These are phyloP conservation scores for Gopherus evgoodei DNA, from an alignment of 2,113 vertebrate genomes.

Conservation along the genomic window DNA sequence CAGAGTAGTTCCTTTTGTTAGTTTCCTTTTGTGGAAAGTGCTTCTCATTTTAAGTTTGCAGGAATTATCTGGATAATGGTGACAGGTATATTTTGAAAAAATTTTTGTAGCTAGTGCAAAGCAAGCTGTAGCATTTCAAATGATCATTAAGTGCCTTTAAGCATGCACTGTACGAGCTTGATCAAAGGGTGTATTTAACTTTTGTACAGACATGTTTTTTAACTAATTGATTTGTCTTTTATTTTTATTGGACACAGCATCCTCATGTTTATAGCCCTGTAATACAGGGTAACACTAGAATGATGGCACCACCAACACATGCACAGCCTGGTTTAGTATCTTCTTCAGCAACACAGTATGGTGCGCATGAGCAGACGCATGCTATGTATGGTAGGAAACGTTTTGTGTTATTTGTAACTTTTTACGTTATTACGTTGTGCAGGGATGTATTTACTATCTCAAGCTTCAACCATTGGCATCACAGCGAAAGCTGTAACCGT, in stretches of 20 bases:
- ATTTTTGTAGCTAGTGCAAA: neutral
- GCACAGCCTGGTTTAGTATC: slow-evolving; percentile 93
- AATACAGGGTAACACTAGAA: slow-evolving; percentile 92
- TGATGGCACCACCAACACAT: slow-evolving; percentile 94
- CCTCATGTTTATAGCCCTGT: slow-evolving; percentile 97
- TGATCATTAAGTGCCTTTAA: neutral
- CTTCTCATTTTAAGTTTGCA: neutral
- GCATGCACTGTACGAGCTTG: fast-evolving
- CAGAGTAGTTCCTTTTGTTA: neutral
- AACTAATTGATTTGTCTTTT: slow-evolving; percentile 18
- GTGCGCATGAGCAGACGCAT: slow-evolving; percentile 94
- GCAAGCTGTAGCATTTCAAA: neutral
- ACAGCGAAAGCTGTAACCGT: slow-evolving; percentile 12
- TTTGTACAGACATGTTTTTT: neutral
- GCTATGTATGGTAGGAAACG: slow-evolving; percentile 96
- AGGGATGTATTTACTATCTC: slow-evolving; percentile 60
- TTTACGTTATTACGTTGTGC: slow-evolving; percentile 52
- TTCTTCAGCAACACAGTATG: slow-evolving; percentile 94
- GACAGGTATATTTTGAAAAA: neutral
- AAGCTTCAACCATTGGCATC: slow-evolving; percentile 38
- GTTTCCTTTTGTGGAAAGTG: neutral
- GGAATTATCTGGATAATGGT: fast-evolving
- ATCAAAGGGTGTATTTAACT: neutral
- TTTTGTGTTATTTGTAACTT: slow-evolving; percentile 74
- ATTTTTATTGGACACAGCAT: slow-evolving; percentile 80